Percentiles rank a stretch among this genome's conserved stretches.
These are phyloP conservation scores for Typhlichthys eigenmanni DNA, from an alignment of 2,797 vertebrate genomes.

Conservation along the genomic window DNA sequence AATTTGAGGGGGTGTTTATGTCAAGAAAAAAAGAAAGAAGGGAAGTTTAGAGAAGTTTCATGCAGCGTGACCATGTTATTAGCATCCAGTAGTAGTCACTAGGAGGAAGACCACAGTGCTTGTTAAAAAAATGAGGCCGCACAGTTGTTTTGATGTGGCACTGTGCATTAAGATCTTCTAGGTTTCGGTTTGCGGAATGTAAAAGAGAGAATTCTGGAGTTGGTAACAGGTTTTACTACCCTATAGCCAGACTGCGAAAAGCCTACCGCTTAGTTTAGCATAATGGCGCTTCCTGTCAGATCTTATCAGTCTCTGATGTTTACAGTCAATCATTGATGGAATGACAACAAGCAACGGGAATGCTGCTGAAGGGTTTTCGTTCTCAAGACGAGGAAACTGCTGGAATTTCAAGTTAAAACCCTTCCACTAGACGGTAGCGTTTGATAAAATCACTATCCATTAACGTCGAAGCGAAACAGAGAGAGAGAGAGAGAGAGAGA, in stretches of 20 bases:
- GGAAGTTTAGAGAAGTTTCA: conserved; percentile 60
- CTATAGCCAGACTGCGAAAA: conserved; percentile 33
- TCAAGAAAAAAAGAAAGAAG: conserved; percentile 13
- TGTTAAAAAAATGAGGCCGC: conserved; percentile 47
- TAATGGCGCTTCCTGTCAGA: conserved; percentile 53
- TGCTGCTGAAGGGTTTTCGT: conserved; percentile 37
- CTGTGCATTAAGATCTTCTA: neutral
- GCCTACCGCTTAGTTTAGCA: conserved; percentile 46
- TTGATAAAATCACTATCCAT: conserved; percentile 5
- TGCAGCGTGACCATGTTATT: conserved; percentile 51
- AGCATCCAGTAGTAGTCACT: conserved; percentile 30
- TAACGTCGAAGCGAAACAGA: conserved; percentile 6
- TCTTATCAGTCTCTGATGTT: conserved; percentile 53
- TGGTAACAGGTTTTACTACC: conserved; percentile 48
- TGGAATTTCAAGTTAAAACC: conserved; percentile 27
- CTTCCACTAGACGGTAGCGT: conserved; percentile 5
- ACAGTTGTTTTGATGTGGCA: conserved; percentile 31
- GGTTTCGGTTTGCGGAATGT: conserved; percentile 13
- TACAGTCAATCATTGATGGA: conserved; percentile 47
- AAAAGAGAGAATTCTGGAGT: conserved; percentile 31
- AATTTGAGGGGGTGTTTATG: conserved; percentile 33
- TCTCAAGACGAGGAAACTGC: conserved; percentile 33
- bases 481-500: neutral
- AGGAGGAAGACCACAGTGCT: conserved; percentile 35
- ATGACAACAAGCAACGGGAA: conserved; percentile 46